A percentile compares a stretch with the other conserved stretches of the same genome.
Evolutionary conservation across 2,797 vertebrate genomes (phyloP).

Genomic region (Accipiter superciliosus): DNA sequence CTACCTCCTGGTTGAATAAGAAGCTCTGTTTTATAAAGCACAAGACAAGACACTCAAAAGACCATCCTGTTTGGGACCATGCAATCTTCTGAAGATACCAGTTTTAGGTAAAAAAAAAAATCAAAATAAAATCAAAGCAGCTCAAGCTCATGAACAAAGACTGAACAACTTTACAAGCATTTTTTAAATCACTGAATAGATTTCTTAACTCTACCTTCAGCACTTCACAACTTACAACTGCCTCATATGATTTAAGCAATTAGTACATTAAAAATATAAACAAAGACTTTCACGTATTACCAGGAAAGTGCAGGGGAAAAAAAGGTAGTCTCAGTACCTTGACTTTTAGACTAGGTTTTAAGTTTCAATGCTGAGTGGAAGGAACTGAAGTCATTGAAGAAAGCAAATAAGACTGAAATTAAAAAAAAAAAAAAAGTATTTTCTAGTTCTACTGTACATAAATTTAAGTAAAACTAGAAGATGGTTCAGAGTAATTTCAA

Average conservation of each 20-base stretch:
- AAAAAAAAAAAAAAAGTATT: neutral
- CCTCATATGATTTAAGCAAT: neutral
- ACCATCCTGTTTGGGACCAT: neutral
- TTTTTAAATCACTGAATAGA: neutral
- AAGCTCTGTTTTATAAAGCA: neutral
- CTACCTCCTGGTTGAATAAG: neutral
- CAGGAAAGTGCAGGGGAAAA: neutral
- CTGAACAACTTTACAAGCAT: neutral
- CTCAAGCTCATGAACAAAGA: neutral
- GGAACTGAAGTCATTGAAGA: neutral
- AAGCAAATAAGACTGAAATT: neutral
- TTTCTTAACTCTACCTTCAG: neutral
- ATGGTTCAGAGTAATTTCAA: neutral
- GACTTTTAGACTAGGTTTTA: neutral
- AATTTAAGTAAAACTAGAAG: neutral
- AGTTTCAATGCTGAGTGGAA: neutral
- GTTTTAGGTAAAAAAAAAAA: neutral
- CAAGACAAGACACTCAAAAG: neutral
- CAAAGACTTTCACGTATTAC: neutral
- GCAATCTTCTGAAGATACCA: neutral
- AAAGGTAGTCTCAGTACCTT: neutral
- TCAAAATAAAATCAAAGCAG: neutral
- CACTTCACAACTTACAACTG: neutral
- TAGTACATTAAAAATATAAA: neutral
- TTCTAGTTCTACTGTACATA: neutral